Base-by-base conservation (phyloP, 2,888 invertebrate species). In the Limenitis camilla region DNA sequence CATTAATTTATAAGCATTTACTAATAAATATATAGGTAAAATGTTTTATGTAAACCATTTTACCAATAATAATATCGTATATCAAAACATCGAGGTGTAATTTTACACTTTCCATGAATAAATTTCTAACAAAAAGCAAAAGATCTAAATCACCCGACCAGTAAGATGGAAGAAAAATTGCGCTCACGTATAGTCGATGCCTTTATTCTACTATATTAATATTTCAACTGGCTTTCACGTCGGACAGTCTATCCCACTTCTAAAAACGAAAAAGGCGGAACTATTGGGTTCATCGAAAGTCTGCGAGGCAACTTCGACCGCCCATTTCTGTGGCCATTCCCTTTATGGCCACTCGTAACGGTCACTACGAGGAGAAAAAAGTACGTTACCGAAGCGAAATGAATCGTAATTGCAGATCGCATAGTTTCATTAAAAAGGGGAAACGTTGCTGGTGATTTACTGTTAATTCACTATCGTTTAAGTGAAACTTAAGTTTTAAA, bases 281-380 rank as follows among this genome's bases (percentile, higher is more conserved):
- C 60, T 57, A 65, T 61, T 61, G 61, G 63, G 68, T 65, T 61
- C 72, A 74, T 74, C 65, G 71, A 68, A 74, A 71, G 66, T 69
- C 69, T 64, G 69, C 67, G 68, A 75, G 72, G 74, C 71, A 74
- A 72, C 68, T 71, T 69, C 56, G 67, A 52, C 62, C 67, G 66
- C 61, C 74, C 68, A 76, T 74, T 74, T 64, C 67, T 64, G 65
- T 46, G 67, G 66, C 71, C 72, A 73, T 79, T 79, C 69, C 70
- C 62, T 78, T 80, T 78, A 80, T 75, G 66, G 68, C 69, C 70
- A 58, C 59, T 64, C 73, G 69, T 76, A 78, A 78, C 73, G 70
- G 72, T 65, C 69, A 67, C 67, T 71, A 63, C 61, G 67, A 65
- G 58, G 64, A 67, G 66, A 69, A 74, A 78, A 77, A 76, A 72